phyloP scores from a whole-genome alignment of 2,888 invertebrate species.

The Drosophila sordidapex region DNA sequence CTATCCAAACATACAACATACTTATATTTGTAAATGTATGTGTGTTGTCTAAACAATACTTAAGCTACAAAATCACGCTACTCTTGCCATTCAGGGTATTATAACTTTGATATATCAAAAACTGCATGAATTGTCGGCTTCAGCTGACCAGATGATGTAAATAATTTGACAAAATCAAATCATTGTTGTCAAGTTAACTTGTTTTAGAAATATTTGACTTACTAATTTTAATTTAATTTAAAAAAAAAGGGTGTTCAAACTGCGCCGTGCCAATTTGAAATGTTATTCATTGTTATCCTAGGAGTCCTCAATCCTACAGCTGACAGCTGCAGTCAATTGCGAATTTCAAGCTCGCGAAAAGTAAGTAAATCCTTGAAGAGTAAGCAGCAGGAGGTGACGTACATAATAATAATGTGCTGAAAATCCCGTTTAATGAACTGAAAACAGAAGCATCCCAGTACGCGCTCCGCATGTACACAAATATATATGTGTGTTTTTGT shows the following conservation, averaged over 20 bases:
- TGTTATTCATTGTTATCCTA: neutral
- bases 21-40: neutral
- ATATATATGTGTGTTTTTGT: neutral
- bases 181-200: too few relatives aligned
- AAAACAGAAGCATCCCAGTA: slow-evolving; percentile 57
- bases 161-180: too few relatives aligned
- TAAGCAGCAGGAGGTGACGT: slow-evolving; percentile 32
- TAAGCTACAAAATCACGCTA: slow-evolving; percentile 12
- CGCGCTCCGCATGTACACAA: slow-evolving; percentile 6
- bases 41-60: slow-evolving; percentile 10
- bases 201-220: neutral
- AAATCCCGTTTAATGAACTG: slow-evolving; percentile 75
- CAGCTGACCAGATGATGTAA: too few relatives aligned
- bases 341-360: slow-evolving; percentile 6
- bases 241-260: slow-evolving; percentile 14
- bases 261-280: neutral
- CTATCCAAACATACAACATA: neutral
- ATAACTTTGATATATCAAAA: neutral
- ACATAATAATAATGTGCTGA: slow-evolving; percentile 64
- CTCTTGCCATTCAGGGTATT: slow-evolving; percentile 3
- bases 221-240: neutral
- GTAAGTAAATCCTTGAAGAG: slow-evolving; percentile 51
- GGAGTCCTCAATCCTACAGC: slow-evolving; percentile 5
- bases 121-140: neutral
- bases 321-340: slow-evolving; percentile 30